These are phyloP conservation scores for Nematostella vectensis DNA, from an alignment of 92 coral and sea anemone species.

Conservation along the genomic window DNA sequence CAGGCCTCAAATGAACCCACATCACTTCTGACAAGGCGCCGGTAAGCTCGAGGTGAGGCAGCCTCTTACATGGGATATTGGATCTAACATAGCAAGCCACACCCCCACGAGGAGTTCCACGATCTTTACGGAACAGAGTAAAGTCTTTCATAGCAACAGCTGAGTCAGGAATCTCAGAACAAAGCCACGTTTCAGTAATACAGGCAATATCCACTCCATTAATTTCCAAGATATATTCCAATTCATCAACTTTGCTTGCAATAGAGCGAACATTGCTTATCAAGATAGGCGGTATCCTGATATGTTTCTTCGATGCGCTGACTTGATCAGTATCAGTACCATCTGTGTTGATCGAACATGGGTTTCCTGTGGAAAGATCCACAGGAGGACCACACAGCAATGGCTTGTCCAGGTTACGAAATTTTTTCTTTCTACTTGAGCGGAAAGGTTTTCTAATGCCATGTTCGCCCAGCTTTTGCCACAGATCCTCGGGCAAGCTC, in stretches of 20 bases:
- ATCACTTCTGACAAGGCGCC: background rate
- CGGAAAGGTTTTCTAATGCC: background rate
- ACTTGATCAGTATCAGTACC: background rate
- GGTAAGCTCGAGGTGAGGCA: background rate
- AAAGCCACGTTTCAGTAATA: too few species aligned
- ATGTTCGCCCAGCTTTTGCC: background rate
- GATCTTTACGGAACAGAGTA: slow-evolving; percentile 7
- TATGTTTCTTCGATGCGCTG: background rate
- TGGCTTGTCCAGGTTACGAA: background rate
- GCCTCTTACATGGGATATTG: background rate
- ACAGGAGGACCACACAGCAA: background rate
- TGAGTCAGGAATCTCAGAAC: background rate
- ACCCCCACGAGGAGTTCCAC: slow-evolving; percentile 6
- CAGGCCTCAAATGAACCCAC: background rate
- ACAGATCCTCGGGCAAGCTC: background rate
- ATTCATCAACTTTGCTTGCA: slow-evolving; percentile 1
- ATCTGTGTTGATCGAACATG: background rate
- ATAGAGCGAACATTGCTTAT: slow-evolving; percentile 3
- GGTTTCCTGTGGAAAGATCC: background rate
- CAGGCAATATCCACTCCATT: slow-evolving; percentile 4
- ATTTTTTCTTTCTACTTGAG: background rate
- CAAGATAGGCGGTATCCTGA: slow-evolving; percentile 1
- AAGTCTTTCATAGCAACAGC: slow-evolving; percentile 5
- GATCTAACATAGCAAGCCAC: background rate
- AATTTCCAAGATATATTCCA: background rate